Percentiles rank a stretch among this genome's conserved stretches.
Conservation (phyloP, 2,797 vertebrate species). For the Melanotaenia boesemani region DNA sequence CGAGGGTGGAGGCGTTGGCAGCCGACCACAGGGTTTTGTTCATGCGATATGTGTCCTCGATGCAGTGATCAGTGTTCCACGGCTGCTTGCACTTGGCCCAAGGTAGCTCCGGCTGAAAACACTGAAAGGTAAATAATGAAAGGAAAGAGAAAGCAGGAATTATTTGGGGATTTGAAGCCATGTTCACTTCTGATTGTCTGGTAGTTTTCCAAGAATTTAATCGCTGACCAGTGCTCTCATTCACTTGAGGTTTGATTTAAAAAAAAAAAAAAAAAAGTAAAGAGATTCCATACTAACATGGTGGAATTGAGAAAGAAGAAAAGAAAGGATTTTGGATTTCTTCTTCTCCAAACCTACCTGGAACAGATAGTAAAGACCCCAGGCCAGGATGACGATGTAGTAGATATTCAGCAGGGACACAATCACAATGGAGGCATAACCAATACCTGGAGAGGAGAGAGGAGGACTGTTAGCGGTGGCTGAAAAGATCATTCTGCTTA, state of each 20-base stretch:
- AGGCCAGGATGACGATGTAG: slow-evolving; percentile 98
- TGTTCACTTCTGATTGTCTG: not conserved
- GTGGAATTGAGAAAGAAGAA: no score
- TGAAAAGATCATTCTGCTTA: not conserved
- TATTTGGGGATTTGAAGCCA: not conserved
- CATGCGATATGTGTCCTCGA: slow-evolving; percentile 94
- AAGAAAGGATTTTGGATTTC: not conserved
- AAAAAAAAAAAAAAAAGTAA: not conserved
- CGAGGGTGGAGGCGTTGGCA: slow-evolving; percentile 88
- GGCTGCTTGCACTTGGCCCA: slow-evolving; percentile 94
- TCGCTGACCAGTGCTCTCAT: not conserved
- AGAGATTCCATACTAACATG: not conserved
- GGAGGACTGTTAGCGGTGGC: not conserved
- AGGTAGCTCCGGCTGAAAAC: slow-evolving; percentile 93
- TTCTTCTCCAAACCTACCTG: slow-evolving; percentile 71
- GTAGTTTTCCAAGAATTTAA: not conserved
- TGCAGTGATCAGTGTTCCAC: slow-evolving; percentile 92
- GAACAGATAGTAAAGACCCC: slow-evolving; percentile 97
- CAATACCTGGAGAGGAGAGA: slow-evolving; percentile 88
- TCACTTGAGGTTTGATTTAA: not conserved
- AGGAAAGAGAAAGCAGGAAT: no score
- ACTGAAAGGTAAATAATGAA: slow-evolving; percentile 82
- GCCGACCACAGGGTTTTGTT: slow-evolving; percentile 90
- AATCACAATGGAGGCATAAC: slow-evolving; percentile 97
- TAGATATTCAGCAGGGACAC: slow-evolving; percentile 97